A percentile compares a stretch with the other conserved stretches of the same genome.
Evolutionary conservation across 2,797 vertebrate species (phyloP).

Genomic region (Platyrinchus mystaceus): DNA sequence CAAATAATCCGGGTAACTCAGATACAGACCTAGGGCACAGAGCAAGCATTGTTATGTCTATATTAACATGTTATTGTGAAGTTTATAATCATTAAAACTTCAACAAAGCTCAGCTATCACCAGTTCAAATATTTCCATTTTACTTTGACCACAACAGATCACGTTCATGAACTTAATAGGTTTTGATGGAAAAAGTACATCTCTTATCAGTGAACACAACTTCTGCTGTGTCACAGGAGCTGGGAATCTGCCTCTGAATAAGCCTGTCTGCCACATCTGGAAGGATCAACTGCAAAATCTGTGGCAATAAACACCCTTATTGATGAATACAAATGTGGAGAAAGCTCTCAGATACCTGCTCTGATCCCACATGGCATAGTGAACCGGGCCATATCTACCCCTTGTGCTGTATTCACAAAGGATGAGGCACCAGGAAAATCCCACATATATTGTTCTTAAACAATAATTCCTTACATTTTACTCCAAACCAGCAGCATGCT

Average conservation of each 20-base stretch:
- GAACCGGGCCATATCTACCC: not conserved
- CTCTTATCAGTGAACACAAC: not conserved
- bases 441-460: not conserved
- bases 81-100: not conserved
- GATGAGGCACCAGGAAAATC: not conserved
- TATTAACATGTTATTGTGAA: not conserved
- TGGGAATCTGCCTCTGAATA: not conserved
- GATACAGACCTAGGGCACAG: not conserved
- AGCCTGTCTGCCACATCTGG: not conserved
- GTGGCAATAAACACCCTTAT: not conserved
- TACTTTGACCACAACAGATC: not conserved
- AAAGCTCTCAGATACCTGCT: not conserved
- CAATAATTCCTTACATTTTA: not conserved
- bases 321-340: not conserved
- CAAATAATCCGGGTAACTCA: slow-evolving; percentile 8
- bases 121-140: not conserved
- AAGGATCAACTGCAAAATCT: not conserved
- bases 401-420: not conserved
- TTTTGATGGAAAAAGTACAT: not conserved
- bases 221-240: not conserved
- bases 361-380: not conserved
- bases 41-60: not conserved
- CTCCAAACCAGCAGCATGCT: not conserved
- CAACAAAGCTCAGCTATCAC: not conserved
- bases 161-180: not conserved